These are phyloP conservation scores for Zootoca vivipara DNA, from an alignment of 2,113 vertebrate genomes.

Conservation along the genomic window DNA sequence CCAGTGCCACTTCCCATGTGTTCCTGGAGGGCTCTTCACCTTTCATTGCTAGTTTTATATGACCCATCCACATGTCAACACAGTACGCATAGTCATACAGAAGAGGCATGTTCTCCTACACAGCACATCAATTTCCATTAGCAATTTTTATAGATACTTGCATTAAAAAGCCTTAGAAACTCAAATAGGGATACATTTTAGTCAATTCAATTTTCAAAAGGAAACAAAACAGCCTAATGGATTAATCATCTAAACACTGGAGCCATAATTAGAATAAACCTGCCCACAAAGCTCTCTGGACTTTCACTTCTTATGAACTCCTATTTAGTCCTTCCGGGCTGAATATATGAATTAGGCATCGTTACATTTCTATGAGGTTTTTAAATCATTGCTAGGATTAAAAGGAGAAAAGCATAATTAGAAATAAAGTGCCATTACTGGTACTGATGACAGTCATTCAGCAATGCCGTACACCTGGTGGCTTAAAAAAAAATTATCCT, in stretches of 20 bases:
- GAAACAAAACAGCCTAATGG: too few relatives aligned
- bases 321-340: not conserved
- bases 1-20: too few relatives aligned
- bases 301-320: not conserved
- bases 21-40: too few relatives aligned
- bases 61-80: not conserved
- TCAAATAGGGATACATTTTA: too few relatives aligned
- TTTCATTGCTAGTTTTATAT: too few relatives aligned
- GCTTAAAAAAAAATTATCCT: not conserved
- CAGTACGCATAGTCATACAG: not conserved
- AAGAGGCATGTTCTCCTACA: not conserved
- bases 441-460: not conserved
- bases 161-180: too few relatives aligned
- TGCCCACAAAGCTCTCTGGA: not conserved
- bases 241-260: not conserved
- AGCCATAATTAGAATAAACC: not conserved
- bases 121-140: not conserved
- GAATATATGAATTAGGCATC: not conserved
- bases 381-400: conserved; percentile 23
- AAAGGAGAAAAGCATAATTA: conserved; percentile 13
- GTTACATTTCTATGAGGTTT: conserved; percentile 3
- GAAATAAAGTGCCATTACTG: conserved; percentile 23
- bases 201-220: too few relatives aligned
- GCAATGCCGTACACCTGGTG: not conserved
- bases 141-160: not conserved